phyloP scores from a whole-genome alignment of 2,888 invertebrate species.

The Abrostola triplasia region DNA sequence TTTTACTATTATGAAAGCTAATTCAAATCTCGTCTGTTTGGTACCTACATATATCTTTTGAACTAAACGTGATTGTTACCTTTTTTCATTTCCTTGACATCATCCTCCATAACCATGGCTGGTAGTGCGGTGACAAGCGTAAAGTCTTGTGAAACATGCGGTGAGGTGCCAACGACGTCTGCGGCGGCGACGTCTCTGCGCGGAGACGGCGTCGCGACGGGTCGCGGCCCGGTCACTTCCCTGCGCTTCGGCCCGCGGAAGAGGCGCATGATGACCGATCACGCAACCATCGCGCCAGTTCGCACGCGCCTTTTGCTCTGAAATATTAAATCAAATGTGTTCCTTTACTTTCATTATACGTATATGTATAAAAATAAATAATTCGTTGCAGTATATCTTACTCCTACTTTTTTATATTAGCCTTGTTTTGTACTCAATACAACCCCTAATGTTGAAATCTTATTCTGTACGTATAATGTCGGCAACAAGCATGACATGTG shows the following conservation, averaged over 20 bases:
- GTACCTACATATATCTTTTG: not conserved
- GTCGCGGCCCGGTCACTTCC: slow-evolving; percentile 88
- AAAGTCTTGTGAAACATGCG: slow-evolving; percentile 88
- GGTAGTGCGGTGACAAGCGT: slow-evolving; percentile 93
- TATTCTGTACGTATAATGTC: too few relatives aligned
- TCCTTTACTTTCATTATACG: not conserved
- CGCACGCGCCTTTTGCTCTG: slow-evolving; percentile 70
- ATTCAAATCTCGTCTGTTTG: not conserved
- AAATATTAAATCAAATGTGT: slow-evolving; percentile 26
- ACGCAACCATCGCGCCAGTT: slow-evolving; percentile 84
- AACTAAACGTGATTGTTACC: slow-evolving; percentile 66
- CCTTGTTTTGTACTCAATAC: not conserved
- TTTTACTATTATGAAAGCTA: not conserved
- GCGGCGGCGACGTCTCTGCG: slow-evolving; percentile 78
- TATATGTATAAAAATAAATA: not conserved
- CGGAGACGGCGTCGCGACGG: slow-evolving; percentile 82
- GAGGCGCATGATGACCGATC: slow-evolving; percentile 89
- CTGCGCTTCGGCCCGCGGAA: slow-evolving; percentile 90
- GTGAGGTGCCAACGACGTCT: slow-evolving; percentile 87
- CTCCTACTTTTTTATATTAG: not conserved
- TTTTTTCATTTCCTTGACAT: slow-evolving; percentile 89
- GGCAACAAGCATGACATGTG: not conserved
- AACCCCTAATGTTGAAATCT: too few relatives aligned
- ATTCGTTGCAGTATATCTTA: too few relatives aligned
- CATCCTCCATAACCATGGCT: slow-evolving; percentile 93